Evolutionary conservation across 2,888 invertebrate genomes (phyloP).

Genomic region (Drosophila bunnanda): DNA sequence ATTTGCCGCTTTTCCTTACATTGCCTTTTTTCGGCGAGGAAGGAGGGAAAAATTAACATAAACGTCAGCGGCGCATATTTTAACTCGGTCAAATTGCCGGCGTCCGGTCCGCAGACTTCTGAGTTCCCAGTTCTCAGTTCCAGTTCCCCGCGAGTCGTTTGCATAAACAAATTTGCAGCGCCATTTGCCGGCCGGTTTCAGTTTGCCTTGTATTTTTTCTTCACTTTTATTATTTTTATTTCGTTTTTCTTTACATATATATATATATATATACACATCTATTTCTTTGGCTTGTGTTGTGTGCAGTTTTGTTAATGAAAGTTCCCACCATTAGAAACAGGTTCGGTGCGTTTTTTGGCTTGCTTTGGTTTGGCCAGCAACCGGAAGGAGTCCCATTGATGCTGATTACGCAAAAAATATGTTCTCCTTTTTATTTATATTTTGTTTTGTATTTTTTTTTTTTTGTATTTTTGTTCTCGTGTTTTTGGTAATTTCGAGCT

Average conservation of each 20-base stretch:
- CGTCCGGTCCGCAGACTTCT: conserved; percentile 62
- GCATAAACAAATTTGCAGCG: conserved; percentile 76
- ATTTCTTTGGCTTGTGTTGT: neutral
- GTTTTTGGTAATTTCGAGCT: conserved; percentile 51
- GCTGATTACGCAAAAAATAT: conserved; percentile 62
- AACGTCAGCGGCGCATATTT: conserved; percentile 76
- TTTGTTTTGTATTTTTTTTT: too few relatives aligned
- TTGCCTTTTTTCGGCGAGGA: conserved; percentile 32
- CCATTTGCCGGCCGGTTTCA: conserved; percentile 73
- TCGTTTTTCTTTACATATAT: conserved; percentile 6
- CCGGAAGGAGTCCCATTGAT: conserved; percentile 58
- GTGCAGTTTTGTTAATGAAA: conserved; percentile 69
- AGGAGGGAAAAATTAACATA: conserved; percentile 71
- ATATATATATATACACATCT: neutral
- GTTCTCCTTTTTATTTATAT: conserved; percentile 1
- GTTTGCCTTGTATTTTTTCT: conserved; percentile 33
- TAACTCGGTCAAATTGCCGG: conserved; percentile 78
- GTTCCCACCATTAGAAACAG: conserved; percentile 79
- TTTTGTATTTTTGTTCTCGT: conserved; percentile 22
- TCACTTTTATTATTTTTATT: conserved; percentile 26
- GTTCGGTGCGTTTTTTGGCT: conserved; percentile 53
- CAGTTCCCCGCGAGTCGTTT: conserved; percentile 48
- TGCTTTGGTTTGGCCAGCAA: conserved; percentile 27
- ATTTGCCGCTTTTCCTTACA: conserved; percentile 33
- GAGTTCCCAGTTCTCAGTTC: conserved; percentile 17